These are phyloP conservation scores for Merops nubicus DNA, from an alignment of 2,113 vertebrate genomes.

Conservation along the genomic window DNA sequence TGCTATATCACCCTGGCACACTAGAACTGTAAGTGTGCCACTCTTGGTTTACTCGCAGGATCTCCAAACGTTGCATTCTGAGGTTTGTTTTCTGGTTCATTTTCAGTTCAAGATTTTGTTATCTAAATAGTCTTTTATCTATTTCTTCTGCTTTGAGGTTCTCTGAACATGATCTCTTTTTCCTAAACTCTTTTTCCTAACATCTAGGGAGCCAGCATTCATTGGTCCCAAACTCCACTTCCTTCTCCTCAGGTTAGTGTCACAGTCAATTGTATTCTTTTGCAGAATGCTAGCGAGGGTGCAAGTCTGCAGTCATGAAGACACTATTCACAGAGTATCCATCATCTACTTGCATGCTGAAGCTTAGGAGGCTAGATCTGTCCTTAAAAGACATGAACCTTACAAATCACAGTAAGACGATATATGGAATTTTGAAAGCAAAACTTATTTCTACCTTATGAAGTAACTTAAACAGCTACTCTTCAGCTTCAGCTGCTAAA, in stretches of 20 bases:
- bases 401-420: background rate
- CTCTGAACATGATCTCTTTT: background rate
- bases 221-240: background rate
- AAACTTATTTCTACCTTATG: background rate
- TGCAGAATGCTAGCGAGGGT: background rate
- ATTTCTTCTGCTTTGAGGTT: background rate
- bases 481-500: background rate
- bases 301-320: background rate
- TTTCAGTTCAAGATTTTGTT: background rate
- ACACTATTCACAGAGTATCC: background rate
- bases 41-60: background rate
- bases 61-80: background rate
- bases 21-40: background rate
- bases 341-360: background rate
- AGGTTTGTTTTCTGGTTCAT: background rate
- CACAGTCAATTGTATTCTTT: background rate
- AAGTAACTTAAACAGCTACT: background rate
- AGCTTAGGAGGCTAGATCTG: background rate
- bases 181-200: background rate
- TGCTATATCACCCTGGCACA: background rate
- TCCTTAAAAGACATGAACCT: background rate
- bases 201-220: fast-evolving
- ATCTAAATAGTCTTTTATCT: background rate
- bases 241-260: background rate
- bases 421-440: background rate